Conservation (phyloP, 1,140 invertebrate species). For the Aphelenchoides besseyi region DNA sequence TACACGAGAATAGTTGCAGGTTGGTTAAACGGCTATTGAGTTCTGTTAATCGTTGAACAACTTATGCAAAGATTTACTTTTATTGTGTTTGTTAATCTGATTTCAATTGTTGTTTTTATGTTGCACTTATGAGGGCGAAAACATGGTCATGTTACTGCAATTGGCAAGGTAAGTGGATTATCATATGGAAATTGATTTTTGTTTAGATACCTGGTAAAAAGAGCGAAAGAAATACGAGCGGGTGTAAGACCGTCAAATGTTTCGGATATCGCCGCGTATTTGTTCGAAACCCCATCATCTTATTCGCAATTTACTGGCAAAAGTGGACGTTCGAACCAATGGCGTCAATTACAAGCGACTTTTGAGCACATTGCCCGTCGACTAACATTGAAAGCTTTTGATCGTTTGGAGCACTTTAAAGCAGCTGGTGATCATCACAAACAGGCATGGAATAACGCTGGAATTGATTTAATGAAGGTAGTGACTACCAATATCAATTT, state of each 20-base stretch:
- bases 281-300: not conserved
- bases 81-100: conserved; percentile 78
- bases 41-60: too few species aligned
- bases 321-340: not conserved
- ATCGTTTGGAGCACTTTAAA: conserved; percentile 42
- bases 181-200: conserved; percentile 80
- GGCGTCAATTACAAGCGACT: conserved; percentile 19
- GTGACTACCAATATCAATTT: not conserved
- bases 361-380: conserved; percentile 62
- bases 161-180: conserved; percentile 77
- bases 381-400: conserved; percentile 43
- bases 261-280: conserved; percentile 28
- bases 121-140: conserved; percentile 79
- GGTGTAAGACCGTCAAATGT: conserved; percentile 16
- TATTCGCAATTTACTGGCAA: not conserved
- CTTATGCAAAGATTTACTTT: too few species aligned
- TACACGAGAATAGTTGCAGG: conserved; percentile 78
- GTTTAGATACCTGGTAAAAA: conserved; percentile 84
- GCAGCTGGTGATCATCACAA: conserved; percentile 32
- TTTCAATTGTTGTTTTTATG: conserved; percentile 79
- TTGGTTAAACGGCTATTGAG: too few species aligned
- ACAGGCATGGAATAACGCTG: conserved; percentile 56
- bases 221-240: conserved; percentile 65
- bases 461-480: conserved; percentile 48
- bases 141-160: conserved; percentile 82